Base-by-base conservation (phyloP, 1,140 invertebrate species). In the Trichoplusia ni region DNA sequence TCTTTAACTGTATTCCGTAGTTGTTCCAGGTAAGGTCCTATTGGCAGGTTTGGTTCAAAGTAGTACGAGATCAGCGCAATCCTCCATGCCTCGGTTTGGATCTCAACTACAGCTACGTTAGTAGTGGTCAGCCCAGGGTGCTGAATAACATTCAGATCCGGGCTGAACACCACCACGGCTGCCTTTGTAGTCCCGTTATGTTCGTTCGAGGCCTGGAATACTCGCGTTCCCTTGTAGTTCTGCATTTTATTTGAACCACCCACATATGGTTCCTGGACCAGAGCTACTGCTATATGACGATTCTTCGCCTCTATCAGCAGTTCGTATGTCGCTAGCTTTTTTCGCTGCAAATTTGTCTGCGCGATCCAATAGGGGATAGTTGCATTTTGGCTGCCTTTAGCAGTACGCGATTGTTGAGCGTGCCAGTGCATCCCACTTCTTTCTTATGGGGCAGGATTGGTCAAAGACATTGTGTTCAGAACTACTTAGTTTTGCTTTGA, bases 351-450 rank as follows among this genome's bases (percentile, higher is more conserved):
- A n/a, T 67, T 61, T 0, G 49, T 23, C 23, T 61, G 56, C 0
- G 29, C 4, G 4, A 4, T 21, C n/a, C 13, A 9, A 16, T 31
- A 51, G 0, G 2, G 3, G 5, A 2, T 14, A 46, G 1, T 19
- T 3, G 1, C 4, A 9, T 4, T n/a, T 9, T 19, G 1, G 16
- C n/a, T 47, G 42, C 16, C 58, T 18, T 69, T 58, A 69, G 62
- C 68, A 70, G 44, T 66, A 65, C 5, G 62, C 58, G 31, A 66
- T 23, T 8, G 21, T 64, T 1, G 44, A 18, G 9, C 67, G 21
- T 1, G 44, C 49, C 23, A 56, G 11, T 8, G 8, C 40, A 5
- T 65, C 56, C 47, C 58, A 56, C 29, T 47, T 60, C n/a, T 29
- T 19, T 6, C 51, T 53, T 11, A 63, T 11, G 1, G 60, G 53